Base-by-base conservation (phyloP, 2,797 vertebrate genomes). In the Sebastes taczanowskii region DNA sequence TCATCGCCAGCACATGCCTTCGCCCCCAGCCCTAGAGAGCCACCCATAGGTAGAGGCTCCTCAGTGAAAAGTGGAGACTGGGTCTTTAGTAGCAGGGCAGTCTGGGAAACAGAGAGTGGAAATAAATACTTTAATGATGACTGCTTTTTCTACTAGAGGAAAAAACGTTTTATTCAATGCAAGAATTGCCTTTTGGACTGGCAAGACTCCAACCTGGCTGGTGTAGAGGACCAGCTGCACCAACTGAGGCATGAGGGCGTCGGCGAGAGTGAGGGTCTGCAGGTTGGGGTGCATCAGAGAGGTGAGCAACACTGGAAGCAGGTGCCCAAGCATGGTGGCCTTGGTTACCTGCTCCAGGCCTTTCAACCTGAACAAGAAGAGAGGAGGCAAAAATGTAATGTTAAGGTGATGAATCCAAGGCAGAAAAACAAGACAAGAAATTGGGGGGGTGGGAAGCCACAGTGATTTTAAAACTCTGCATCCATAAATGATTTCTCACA, bases 231-330 rank as follows among this genome's bases (percentile, higher is more conserved):
- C 99, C 64, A 99, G 95, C 91, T 99, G 99, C 29, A 99, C 98
- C 62, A 99, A 93, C 93, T 99, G 99, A 73, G 99, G 98, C 99
- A 99, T 99, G 86, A 99, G 96, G 18, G 97, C 97, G 18, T 99
- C 99, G 4, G 98, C 99, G 75, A 99, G 97, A 18, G 93, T 98
- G 58, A 99, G 94, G 7, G 98, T 99, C 89, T 99, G 98, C 70
- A 99, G 95, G 88, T 99, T 99, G 6, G 98, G 97, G 87, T 99
- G 99, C 99, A 99, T 99, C 93, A 99, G 93, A 46, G 99, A 98
- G 1, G 98, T 99, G 89, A 99, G 95, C 25, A 99, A 92, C 75
- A 99, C 98, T 0, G 99, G 99, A 68, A 99, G 96, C 87, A 99
- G 95, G 87, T 99, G 99, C 42, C 99, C 99, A 52, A 99, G 96